Conservation (phyloP, 2,797 vertebrate genomes). For the Pachyuromys duprasi region DNA sequence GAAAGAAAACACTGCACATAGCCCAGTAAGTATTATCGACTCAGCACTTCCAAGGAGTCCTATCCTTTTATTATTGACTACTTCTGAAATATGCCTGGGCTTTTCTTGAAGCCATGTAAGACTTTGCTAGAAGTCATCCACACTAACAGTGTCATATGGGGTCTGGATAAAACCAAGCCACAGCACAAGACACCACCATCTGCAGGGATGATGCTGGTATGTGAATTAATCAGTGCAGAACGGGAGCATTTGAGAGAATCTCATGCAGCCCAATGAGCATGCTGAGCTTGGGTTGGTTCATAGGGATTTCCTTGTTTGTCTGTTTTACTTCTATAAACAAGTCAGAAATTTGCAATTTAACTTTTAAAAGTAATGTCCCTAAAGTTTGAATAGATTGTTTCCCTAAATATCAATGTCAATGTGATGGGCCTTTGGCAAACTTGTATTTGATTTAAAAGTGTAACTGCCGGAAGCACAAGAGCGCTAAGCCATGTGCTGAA, state of each 20-base stretch:
- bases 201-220: background rate
- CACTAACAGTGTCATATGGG: background rate
- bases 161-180: background rate
- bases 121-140: background rate
- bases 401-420: slow-evolving; percentile 49
- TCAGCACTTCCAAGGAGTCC: background rate
- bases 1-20: background rate
- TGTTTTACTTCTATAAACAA: background rate
- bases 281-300: background rate
- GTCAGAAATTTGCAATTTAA: slow-evolving; percentile 52
- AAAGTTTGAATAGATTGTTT: slow-evolving; percentile 56
- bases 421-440: slow-evolving; percentile 29
- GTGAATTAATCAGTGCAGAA: background rate
- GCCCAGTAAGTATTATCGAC: background rate
- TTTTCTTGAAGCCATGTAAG: slow-evolving; percentile 1
- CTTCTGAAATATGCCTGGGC: background rate
- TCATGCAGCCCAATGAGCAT: background rate
- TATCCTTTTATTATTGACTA: background rate
- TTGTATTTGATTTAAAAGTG: background rate
- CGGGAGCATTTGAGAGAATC: background rate
- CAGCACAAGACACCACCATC: background rate
- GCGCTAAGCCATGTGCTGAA: background rate
- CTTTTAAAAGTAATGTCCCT: slow-evolving; percentile 53
- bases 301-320: background rate
- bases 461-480: background rate